These are phyloP conservation scores for Cisticola juncidis DNA, from an alignment of 2,113 vertebrate genomes.

Conservation along the genomic window DNA sequence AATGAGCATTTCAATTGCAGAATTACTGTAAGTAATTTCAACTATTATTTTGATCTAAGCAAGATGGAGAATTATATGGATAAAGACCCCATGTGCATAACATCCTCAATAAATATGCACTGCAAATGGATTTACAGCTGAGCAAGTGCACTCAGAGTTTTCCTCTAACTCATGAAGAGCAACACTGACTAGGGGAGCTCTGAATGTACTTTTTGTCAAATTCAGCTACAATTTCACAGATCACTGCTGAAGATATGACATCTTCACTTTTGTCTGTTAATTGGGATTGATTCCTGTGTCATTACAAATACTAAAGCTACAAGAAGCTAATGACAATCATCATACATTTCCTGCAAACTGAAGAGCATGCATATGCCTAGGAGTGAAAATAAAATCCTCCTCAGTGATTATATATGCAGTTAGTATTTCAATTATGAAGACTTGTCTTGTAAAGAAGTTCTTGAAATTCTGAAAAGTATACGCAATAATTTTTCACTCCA, in stretches of 20 bases:
- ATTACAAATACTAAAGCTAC: background rate
- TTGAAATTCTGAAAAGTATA: background rate
- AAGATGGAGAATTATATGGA: background rate
- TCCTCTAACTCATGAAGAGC: background rate
- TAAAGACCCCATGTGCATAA: fast-evolving
- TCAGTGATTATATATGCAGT: background rate
- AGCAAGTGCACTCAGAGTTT: background rate
- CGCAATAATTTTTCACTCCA: background rate
- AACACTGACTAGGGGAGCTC: background rate
- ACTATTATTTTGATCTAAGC: background rate
- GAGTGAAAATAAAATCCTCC: background rate
- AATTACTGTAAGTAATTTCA: background rate
- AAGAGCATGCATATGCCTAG: background rate
- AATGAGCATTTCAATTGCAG: background rate
- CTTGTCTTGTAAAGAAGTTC: background rate
- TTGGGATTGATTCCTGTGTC: background rate
- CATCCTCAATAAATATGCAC: background rate
- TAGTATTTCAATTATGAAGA: background rate
- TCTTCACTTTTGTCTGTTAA: background rate
- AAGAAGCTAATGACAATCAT: background rate
- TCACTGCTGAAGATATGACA: background rate
- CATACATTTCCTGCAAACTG: background rate
- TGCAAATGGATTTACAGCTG: background rate
- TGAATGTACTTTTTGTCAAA: background rate
- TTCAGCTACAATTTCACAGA: background rate